Evolutionary conservation across 2,797 vertebrate species (phyloP).

Genomic region (Pogoniulus pusillus): DNA sequence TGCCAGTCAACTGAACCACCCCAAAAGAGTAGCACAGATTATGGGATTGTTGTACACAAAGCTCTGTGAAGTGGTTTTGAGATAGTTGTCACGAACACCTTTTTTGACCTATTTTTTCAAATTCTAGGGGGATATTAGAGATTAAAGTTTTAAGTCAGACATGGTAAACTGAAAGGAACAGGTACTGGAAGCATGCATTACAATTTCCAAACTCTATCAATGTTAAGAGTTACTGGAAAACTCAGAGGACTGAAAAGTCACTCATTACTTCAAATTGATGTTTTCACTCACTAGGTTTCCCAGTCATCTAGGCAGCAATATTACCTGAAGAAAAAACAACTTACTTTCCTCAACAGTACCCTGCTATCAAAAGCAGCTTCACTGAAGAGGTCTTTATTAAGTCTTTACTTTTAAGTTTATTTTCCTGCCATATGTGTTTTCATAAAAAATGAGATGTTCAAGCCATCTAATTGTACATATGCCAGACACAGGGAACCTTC

Average conservation of each 20-base stretch:
- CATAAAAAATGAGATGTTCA: not conserved
- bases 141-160: not conserved
- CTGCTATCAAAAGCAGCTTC: not conserved
- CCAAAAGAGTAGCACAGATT: not conserved
- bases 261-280: not conserved
- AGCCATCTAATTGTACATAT: not conserved
- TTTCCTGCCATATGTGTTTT: not conserved
- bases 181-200: not conserved
- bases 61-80: not conserved
- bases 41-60: not conserved
- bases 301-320: not conserved
- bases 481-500: not conserved
- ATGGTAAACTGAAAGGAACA: not conserved
- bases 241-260: not conserved
- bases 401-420: not conserved
- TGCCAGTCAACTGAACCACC: not conserved
- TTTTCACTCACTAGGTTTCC: not conserved
- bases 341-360: not conserved
- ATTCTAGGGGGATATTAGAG: not conserved
- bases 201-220: not conserved
- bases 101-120: not conserved
- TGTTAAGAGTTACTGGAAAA: not conserved
- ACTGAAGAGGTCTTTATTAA: not conserved
- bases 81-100: not conserved
- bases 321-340: not conserved